Evolutionary conservation across 2,113 vertebrate species (phyloP).

Genomic region (Gymnocephalus cernua): DNA sequence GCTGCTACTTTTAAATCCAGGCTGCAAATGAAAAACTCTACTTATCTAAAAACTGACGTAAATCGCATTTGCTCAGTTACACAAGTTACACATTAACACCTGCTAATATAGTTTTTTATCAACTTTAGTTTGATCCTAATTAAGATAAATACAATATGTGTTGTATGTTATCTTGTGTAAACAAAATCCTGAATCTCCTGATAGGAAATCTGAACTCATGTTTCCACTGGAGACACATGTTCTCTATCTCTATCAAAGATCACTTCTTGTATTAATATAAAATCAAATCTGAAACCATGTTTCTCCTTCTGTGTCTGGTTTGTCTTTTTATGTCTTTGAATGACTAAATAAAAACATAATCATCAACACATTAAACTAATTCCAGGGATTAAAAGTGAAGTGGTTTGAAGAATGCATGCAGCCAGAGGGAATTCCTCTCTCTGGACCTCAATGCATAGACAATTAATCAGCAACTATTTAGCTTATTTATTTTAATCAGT

Average conservation of each 20-base stretch:
- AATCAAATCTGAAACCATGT: background rate
- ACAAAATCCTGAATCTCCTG: background rate
- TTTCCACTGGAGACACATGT: background rate
- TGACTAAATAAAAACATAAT: background rate
- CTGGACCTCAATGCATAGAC: constrained; percentile 45
- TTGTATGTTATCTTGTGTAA: constrained; percentile 13
- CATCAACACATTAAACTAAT: background rate
- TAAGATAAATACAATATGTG: background rate
- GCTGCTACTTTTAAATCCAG: background rate
- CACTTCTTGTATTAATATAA: background rate
- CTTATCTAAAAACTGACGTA: background rate
- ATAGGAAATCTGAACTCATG: background rate
- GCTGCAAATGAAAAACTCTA: background rate
- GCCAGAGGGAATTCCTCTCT: background rate
- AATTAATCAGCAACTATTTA: no score
- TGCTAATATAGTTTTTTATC: background rate
- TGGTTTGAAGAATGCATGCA: background rate
- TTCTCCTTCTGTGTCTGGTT: background rate
- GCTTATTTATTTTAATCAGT: no score
- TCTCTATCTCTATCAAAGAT: background rate
- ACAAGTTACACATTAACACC: constrained; percentile 18
- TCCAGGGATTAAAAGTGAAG: background rate
- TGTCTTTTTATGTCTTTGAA: background rate
- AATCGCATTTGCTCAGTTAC: background rate
- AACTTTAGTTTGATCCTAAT: background rate